Evolutionary conservation across 2,113 vertebrate species (phyloP), one percentile per base, ranked within the genome.

Genomic region (Lanius collurio): DNA sequence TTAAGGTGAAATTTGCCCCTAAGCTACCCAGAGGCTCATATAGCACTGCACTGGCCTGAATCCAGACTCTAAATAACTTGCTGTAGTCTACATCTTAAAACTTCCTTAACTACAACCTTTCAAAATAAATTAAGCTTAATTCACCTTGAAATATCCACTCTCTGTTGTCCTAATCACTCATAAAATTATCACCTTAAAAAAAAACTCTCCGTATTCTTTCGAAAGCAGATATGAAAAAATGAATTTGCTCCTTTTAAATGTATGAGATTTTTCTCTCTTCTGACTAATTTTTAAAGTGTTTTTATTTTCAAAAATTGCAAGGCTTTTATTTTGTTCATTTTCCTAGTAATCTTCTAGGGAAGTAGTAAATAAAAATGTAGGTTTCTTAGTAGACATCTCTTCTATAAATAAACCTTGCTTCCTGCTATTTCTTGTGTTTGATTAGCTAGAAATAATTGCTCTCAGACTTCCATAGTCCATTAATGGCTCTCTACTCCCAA

Each of bases 381-480:
- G n/a, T 75, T 96, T 87, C 71, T 88, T 63, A 74, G 52, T 37
- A 74, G 90, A 81, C 30, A 71, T 56, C 31, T 80, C 69, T 65
- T 69, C 80, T 76, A 86, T 65, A 96, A 95, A 89, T 70, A 94
- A 95, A 68, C 28, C 20, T 89, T 41, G 22, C 33, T 96, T 93
- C 88, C 85, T 92, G 69, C 65, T 69, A 49, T 89, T 94, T 79
- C 56, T 76, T 94, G 31, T 62, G 50, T 63, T 95, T 88, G 53
- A 90, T 87, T 90, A 95, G 59, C 53, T 65, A 90, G 81, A 84
- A 96, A 93, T 93, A 96, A 97, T 94, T 85, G 76, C 87, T 92
- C 60, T 93, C 90, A 93, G 77, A 76, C 81, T 88, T 94, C 44
- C 52, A 75, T 28, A 52, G 73, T 52, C 78, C 46, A 42, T 95